Base-by-base conservation (phyloP, 2,888 invertebrate genomes). In the Craniophora ligustri region DNA sequence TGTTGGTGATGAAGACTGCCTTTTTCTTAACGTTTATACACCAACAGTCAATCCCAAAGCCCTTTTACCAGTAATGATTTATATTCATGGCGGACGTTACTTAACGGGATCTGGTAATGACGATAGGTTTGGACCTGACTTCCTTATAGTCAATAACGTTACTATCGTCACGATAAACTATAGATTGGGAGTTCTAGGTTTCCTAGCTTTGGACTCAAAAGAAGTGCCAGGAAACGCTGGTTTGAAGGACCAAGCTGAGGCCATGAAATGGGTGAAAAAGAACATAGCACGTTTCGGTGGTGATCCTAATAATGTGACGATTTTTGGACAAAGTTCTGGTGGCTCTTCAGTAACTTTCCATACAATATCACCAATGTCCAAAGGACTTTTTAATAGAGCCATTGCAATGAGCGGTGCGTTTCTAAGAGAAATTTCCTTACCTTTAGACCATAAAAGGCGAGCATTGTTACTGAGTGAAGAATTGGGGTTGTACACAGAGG, bases 201-300 rank as follows among this genome's bases (percentile, higher is more conserved):
- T 94, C 60, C 76, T 95, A 1, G 93, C 94, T 15, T 88, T 94
- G 5, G 76, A 81, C 16, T 91, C 91, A 15, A 60, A 69, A 16
- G 91, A 89, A 64, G 93, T 92, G 0, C 92, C 94, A 0, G 95
- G 95, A n/a, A 95, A 95, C 73, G 91, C 91, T 60, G 94, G 93
- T 0, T 71, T 94, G 11, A 94, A 94, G 19, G 76, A 76, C 14
- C 73, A 76, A 46, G 68, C 72, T 0, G 60, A 62, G 5, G 76
- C 75, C 2, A 11, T 77, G 10, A 56, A 39, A 41, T 77, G 75
- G 75, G 63, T 78, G 2, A 62, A 67, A 7, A 53, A 45, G 6
- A 76, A 74, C 18, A 76, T 77, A n/a, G 36, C 35, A 1, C 44
- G 45, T 1, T 76, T 77, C 36, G 75, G 76, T 6, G 76, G 77